Evolutionary conservation across 2,888 invertebrate species (phyloP), one percentile per base, ranked within the genome.

Genomic region (Brachyptera putata): DNA sequence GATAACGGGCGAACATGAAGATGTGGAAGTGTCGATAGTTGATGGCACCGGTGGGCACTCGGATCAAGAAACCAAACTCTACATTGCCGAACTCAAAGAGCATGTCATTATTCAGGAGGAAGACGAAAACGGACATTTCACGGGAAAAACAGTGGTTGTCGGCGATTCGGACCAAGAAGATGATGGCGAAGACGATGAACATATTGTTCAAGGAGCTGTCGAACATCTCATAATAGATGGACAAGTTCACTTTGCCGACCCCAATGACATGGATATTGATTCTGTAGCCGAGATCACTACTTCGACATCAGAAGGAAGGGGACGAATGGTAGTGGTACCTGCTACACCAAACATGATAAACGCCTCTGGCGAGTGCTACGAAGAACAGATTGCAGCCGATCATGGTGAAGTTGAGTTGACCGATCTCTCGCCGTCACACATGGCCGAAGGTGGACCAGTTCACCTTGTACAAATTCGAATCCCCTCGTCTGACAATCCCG

Each of bases 61-160:
- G 14, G 61, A 69, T 43, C 75, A 74, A 61, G 75, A 77, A 58
- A 74, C 76, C 0, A 79, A 79, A 64, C 67, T 81, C 57, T 80
- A 79, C 66, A 79, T 81, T 16, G 75, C 79, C 0, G 80, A 80
- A 63, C 66, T 78, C 3, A 78, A 78, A 65, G 74, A 79, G 56
- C 79, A 79, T 62, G 77, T 80, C 39, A 74, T 80, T 36, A 76
- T 80, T 55, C 77, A 55, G 30, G 50, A 61, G 39, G 62, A 79
- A 63, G 73, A 70, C 11, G 74, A 75, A 2, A 72, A 75, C 13
- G 61, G 59, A 18, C 25, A 39, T 13, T 62, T 56, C 37, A 49
- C 58, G 3, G 61, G 58, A 36, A 62, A 57, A 30, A 56, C 59
- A 14, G 61, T 61, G 22, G 39, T 63, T 9, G 60, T 60, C 9